Base-by-base conservation (phyloP, 2,797 vertebrate species). In the Etheostoma nigrum region DNA sequence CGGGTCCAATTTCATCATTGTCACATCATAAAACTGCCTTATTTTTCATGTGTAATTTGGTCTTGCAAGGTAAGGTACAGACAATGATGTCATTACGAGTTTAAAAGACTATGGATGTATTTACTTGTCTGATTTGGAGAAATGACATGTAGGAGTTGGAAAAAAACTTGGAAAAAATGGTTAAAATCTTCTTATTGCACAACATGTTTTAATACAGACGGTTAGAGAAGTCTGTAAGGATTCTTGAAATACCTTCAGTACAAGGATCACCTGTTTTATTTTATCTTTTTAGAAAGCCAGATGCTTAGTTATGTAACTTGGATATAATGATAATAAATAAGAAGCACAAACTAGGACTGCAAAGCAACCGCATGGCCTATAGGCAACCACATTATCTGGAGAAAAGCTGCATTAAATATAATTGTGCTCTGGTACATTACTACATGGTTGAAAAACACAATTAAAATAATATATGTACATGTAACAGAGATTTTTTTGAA, bases 221-320 rank as follows among this genome's bases (percentile, higher is more conserved):
- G 13, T 52, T 15, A 42, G 23, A 49, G 3, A 4, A 55, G 59
- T 48, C n/a, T 45, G 33, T 36, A 36, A 60, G 11, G 62, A 60
- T 61, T 60, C 30, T 57, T n/a, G n/a, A 65, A 66, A 58, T 42
- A 51, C 21, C 5, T 51, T 59, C 30, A n/a, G 21, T 23, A 19
- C 16, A 58, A 72, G 30, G 48, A 48, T 36, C 3, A 15, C 18
- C 64, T 60, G 53, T 4, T 73, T 10, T 30, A 5, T 30, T 60
- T 69, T 65, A 27, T 27, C 33, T 71, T 60, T 66, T 66, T 36
- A 25, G 16, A 36, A 40, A 60, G 27, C 27, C 18, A 1, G 23
- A 65, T 64, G n/a, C 19, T 33, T 55, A 23, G 21, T n/a, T 33
- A 40, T 66, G 48, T 48, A 6, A 65, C 27, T 25, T 1, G 1